Evolutionary conservation across 1,140 invertebrate species (phyloP).

Genomic region (Watersipora subatra): DNA sequence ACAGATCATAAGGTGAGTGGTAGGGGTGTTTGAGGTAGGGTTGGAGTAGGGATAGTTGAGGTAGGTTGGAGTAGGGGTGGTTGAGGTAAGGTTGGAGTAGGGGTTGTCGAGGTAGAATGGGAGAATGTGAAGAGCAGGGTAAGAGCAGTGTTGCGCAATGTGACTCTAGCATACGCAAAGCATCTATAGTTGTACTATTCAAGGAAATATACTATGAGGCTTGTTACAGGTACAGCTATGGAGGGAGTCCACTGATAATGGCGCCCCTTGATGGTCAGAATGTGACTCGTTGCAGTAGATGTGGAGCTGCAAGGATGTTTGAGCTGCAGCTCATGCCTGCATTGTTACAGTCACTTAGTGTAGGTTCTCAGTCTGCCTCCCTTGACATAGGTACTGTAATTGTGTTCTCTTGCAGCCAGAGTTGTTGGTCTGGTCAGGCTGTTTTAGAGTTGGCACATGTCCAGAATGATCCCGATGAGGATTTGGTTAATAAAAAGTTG

Average conservation of each 20-base stretch:
- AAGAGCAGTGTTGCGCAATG: neutral
- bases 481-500: neutral
- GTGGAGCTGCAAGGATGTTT: slow-evolving; percentile 55
- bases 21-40: too few relatives aligned
- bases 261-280: neutral
- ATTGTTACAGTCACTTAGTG: slow-evolving; percentile 54
- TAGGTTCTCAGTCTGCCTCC: slow-evolving; percentile 33
- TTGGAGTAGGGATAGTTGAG: too few relatives aligned
- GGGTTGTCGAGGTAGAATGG: too few relatives aligned
- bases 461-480: neutral
- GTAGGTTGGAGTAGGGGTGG: too few relatives aligned
- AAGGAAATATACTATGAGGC: neutral
- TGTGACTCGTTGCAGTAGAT: slow-evolving; percentile 49
- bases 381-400: slow-evolving; percentile 65
- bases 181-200: neutral
- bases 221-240: slow-evolving; percentile 17
- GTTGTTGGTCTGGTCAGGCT: slow-evolving; percentile 53
- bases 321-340: slow-evolving; percentile 68
- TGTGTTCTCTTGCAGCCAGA: slow-evolving; percentile 63
- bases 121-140: too few relatives aligned
- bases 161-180: neutral
- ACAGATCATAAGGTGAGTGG: slow-evolving; percentile 59
- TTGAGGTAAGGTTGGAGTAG: too few relatives aligned
- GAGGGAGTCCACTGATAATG: slow-evolving; percentile 16
- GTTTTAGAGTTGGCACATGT: neutral